Base-by-base conservation (phyloP, 2,113 vertebrate genomes). In the Chamaea fasciata region DNA sequence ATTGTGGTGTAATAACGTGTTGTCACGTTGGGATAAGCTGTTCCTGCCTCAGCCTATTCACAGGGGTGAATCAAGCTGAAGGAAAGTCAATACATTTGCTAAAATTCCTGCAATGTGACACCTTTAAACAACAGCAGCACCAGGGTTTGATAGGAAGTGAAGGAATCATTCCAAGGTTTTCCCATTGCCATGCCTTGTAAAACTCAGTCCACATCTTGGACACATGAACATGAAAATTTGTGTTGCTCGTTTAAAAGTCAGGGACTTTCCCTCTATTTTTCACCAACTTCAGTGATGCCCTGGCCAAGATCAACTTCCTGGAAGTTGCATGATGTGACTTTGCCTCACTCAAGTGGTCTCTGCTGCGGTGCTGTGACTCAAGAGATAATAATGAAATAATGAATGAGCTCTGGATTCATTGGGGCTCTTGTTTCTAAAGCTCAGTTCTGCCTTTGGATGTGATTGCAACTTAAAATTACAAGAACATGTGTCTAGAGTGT, bases 331-430 rank as follows among this genome's bases (percentile, higher is more conserved):
- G 55, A 28, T 18, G 28, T 78, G 77, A 5, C 44, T 93, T 68
- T 92, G 39, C 64, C 30, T 57, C 83, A n/a, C 30, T 88, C 4
- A 8, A 83, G 63, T 81, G 80, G 37, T 77, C 71, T 76, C 37
- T 89, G 52, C 57, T 56, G 71, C 53, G 55, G 46, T 27, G 86
- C 42, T 92, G 76, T 92, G 89, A 80, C 37, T 95, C 79, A 67
- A 41, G 70, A 52, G 31, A 41, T 39, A 8, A 39, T 39, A 10
- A 39, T 86, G 67, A 73, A 65, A 14, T 49, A 28, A 90, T 56
- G 46, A n/a, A 35, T 28, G 56, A 86, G 11, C 8, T 69, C 27
- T 46, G 50, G 8, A 37, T 79, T 83, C 27, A 12, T 4, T 69
- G 31, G 68, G 31, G 3, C 17, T 73, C 37, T 24, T 79, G 42